Percentiles rank a stretch among this genome's conserved stretches.
phyloP scores from a whole-genome alignment of 2,888 invertebrate genomes.

The Cheilosia scutellata region DNA sequence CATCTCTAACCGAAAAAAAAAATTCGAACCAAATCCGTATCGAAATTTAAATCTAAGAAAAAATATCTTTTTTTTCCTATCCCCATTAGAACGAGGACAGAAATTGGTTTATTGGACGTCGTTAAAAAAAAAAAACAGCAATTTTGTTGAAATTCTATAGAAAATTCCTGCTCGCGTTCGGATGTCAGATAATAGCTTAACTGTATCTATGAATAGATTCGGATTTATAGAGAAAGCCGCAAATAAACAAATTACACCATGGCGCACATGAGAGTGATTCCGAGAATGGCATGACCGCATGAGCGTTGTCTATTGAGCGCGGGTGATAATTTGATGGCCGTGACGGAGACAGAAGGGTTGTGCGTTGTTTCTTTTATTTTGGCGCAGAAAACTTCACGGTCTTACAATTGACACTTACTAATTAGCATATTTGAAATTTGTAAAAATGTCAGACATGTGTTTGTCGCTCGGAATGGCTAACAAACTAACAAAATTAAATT shows the following conservation, averaged over 20 bases:
- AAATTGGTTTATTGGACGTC: not conserved
- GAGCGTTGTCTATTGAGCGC: constrained; percentile 2
- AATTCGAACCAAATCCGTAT: constrained; percentile 32
- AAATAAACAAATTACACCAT: constrained; percentile 11
- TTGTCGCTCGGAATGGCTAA: not conserved
- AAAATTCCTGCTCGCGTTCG: constrained; percentile 29
- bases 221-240: constrained; percentile 39
- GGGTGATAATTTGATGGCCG: constrained; percentile 18
- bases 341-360: not conserved
- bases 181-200: constrained; percentile 59
- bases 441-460: constrained; percentile 24
- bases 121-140: constrained; percentile 50
- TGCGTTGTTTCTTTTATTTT: constrained; percentile 21
- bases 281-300: constrained; percentile 23
- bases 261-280: constrained; percentile 9
- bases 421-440: constrained; percentile 54
- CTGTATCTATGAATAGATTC: constrained; percentile 44
- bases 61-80: not conserved
- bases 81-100: not conserved
- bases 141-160: constrained; percentile 27
- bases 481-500: not conserved
- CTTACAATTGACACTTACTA: constrained; percentile 45
- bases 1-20: constrained; percentile 37
- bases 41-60: constrained; percentile 1
- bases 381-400: constrained; percentile 7